Conservation (phyloP, 1,140 invertebrate genomes). For the Musca vetustissima region DNA sequence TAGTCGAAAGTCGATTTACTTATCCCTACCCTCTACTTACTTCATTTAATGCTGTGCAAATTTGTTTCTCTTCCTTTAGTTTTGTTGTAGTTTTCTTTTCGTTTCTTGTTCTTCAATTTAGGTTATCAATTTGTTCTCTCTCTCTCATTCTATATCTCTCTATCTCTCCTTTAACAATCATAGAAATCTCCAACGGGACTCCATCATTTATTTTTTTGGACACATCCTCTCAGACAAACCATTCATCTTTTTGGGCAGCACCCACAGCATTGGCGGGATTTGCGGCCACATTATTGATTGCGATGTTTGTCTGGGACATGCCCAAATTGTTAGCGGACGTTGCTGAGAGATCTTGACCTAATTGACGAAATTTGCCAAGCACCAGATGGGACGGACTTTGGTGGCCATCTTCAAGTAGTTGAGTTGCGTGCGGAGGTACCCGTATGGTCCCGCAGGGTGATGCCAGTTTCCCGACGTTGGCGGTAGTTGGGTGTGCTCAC, state of each 20-base stretch:
- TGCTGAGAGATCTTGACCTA: constrained; percentile 56
- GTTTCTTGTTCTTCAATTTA: constrained; percentile 39
- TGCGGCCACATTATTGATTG: constrained; percentile 33
- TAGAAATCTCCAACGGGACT: constrained; percentile 10
- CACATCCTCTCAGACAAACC: constrained; percentile 63
- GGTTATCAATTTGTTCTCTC: not conserved
- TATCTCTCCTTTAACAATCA: not conserved
- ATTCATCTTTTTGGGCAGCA: constrained; percentile 69
- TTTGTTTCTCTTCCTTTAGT: constrained; percentile 23
- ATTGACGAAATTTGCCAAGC: constrained; percentile 56
- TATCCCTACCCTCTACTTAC: constrained; percentile 34
- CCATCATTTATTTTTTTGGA: constrained; percentile 8
- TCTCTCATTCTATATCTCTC: not conserved
- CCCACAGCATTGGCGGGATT: constrained; percentile 48
- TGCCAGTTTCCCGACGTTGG: constrained; percentile 84
- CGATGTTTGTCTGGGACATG: constrained; percentile 35
- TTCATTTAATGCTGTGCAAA: constrained; percentile 57
- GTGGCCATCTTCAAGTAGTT: constrained; percentile 56
- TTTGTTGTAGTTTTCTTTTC: too few species aligned
- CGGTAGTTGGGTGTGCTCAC: constrained; percentile 56
- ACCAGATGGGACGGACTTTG: constrained; percentile 58
- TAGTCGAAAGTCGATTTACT: too few species aligned
- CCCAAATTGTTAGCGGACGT: constrained; percentile 26
- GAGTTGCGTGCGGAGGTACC: constrained; percentile 63
- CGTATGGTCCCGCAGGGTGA: constrained; percentile 87